Evolutionary conservation across 2,113 vertebrate species (phyloP).

Genomic region (Macquaria ambigua): DNA sequence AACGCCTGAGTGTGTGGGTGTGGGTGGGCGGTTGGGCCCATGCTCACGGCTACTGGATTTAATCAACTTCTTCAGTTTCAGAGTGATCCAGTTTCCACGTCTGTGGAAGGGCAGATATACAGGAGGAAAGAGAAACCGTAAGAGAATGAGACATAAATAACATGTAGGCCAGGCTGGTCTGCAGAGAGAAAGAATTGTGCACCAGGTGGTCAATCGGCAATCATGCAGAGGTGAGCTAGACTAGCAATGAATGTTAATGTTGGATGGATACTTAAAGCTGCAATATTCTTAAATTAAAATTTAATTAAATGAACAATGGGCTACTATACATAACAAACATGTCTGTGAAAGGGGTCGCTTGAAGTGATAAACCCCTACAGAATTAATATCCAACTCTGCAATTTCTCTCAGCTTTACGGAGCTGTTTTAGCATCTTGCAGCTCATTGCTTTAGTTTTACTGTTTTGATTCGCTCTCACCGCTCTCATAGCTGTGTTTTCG

Average conservation of each 20-base stretch:
- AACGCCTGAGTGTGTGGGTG: constrained; percentile 86
- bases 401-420: not conserved
- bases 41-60: constrained; percentile 94
- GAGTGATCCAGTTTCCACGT: constrained; percentile 97
- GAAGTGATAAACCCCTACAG: too few species aligned
- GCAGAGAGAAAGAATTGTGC: too few species aligned
- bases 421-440: not conserved
- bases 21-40: constrained; percentile 68
- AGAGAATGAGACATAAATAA: not conserved
- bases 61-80: constrained; percentile 98
- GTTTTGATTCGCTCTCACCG: not conserved
- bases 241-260: not conserved
- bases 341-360: not conserved
- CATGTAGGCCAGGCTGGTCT: not conserved
- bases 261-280: not conserved
- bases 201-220: not conserved
- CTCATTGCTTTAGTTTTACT: not conserved
- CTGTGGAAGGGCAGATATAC: constrained; percentile 76
- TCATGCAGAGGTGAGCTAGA: not conserved
- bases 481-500: not conserved
- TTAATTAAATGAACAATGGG: not conserved
- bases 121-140: not conserved
- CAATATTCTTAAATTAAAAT: not conserved
- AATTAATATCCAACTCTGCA: not conserved
- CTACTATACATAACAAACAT: not conserved